Evolutionary conservation across 2,797 vertebrate species (phyloP).

Genomic region (Etheostoma nigrum): DNA sequence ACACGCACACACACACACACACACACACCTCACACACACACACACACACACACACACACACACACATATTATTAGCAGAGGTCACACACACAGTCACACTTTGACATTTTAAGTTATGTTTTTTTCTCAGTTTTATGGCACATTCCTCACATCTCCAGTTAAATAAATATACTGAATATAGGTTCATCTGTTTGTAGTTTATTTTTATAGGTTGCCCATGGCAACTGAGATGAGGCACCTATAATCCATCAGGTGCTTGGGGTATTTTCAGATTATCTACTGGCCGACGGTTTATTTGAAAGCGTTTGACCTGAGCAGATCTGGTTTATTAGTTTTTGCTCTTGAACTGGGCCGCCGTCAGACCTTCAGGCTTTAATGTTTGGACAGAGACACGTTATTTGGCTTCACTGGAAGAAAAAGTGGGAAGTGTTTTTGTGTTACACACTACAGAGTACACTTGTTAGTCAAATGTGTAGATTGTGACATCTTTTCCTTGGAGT

Average conservation of each 20-base stretch:
- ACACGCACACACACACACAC: constrained; percentile 3
- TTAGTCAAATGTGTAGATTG: neutral
- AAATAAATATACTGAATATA: neutral
- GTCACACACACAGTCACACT: neutral
- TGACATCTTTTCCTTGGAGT: constrained; percentile 1
- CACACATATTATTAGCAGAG: neutral
- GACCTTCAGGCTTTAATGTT: constrained; percentile 10
- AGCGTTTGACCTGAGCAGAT: constrained; percentile 2
- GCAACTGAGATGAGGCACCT: constrained; percentile 22
- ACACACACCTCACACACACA: neutral
- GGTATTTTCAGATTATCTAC: constrained; percentile 19
- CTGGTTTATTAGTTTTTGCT: constrained; percentile 35
- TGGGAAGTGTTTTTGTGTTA: neutral
- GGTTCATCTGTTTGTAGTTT: constrained; percentile 28
- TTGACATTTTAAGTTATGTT: neutral
- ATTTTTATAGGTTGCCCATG: constrained; percentile 33
- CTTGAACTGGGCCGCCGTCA: neutral
- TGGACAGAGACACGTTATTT: constrained; percentile 13
- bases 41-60: neutral
- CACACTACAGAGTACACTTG: neutral
- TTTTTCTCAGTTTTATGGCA: neutral
- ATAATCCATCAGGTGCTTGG: constrained; percentile 35
- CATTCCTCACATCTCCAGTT: constrained; percentile 28
- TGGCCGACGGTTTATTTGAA: constrained; percentile 41
- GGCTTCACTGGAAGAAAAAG: constrained; percentile 6